Conservation (phyloP, 2,888 invertebrate genomes). For the Lasioglossum pauxillum region DNA sequence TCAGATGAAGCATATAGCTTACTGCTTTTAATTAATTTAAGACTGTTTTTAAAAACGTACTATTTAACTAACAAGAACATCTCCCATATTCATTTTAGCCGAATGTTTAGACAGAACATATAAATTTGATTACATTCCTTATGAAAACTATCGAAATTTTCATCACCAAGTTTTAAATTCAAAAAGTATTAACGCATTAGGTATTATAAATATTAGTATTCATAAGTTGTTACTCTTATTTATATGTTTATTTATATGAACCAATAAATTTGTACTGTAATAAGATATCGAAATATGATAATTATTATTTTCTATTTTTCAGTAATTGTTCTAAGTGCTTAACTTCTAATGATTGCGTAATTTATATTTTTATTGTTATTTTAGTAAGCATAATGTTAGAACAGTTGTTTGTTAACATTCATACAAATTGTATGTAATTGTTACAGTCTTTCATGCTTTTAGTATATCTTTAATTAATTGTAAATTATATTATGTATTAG, state of each 20-base stretch:
- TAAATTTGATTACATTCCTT: slow-evolving; percentile 19
- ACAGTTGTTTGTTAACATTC: neutral
- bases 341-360: neutral
- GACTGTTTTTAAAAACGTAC: slow-evolving; percentile 11
- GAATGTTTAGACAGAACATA: slow-evolving; percentile 1
- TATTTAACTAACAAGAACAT: slow-evolving; percentile 8
- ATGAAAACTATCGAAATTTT: slow-evolving; percentile 22
- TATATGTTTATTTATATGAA: slow-evolving; percentile 31
- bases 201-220: slow-evolving; percentile 21
- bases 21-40: slow-evolving; percentile 8
- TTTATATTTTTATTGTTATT: slow-evolving; percentile 1
- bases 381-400: neutral
- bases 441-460: neutral
- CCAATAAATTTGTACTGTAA: slow-evolving; percentile 27
- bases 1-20: slow-evolving; percentile 10
- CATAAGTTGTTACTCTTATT: slow-evolving; percentile 26
- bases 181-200: slow-evolving; percentile 12
- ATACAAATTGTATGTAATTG: slow-evolving; percentile 3
- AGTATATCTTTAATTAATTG: neutral
- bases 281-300: neutral
- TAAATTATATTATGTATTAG: neutral
- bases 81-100: slow-evolving; percentile 6
- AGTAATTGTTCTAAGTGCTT: neutral
- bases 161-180: neutral
- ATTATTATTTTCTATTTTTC: slow-evolving; percentile 28